These are phyloP conservation scores for Euura saliciscinereae DNA, from an alignment of 1,140 invertebrate genomes.

Conservation along the genomic window DNA sequence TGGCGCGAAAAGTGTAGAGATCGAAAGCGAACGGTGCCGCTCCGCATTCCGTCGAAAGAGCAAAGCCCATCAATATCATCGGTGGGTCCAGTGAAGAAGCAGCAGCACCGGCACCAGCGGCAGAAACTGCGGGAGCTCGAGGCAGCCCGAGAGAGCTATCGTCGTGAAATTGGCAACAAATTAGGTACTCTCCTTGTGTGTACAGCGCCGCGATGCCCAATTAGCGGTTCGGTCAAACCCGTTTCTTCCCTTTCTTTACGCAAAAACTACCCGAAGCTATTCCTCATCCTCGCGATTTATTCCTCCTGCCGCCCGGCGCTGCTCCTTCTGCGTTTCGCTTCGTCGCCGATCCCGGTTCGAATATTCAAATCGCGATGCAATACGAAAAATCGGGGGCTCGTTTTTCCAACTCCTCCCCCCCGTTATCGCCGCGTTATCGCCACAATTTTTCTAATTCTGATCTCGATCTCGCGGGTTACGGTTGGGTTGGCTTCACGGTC, in stretches of 20 bases:
- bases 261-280: constrained; percentile 1
- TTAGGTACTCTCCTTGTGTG: constrained; percentile 7
- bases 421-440: neutral
- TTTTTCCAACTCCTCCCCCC: neutral
- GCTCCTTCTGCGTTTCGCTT: neutral
- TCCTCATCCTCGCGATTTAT: neutral
- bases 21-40: neutral
- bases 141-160: neutral
- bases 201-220: constrained; percentile 2
- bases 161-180: constrained; percentile 1
- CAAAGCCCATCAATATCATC: neutral
- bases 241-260: neutral
- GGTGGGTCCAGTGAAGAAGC: neutral
- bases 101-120: neutral
- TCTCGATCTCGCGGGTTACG: no score
- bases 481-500: no score
- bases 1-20: neutral
- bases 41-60: neutral
- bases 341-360: neutral
- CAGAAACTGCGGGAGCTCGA: neutral
- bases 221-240: constrained; percentile 4
- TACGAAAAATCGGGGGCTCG: no score
- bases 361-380: no score
- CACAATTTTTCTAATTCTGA: no score
- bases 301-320: neutral